Base-by-base conservation (phyloP, 2,888 invertebrate genomes). In the Mesochorus sp. region DNA sequence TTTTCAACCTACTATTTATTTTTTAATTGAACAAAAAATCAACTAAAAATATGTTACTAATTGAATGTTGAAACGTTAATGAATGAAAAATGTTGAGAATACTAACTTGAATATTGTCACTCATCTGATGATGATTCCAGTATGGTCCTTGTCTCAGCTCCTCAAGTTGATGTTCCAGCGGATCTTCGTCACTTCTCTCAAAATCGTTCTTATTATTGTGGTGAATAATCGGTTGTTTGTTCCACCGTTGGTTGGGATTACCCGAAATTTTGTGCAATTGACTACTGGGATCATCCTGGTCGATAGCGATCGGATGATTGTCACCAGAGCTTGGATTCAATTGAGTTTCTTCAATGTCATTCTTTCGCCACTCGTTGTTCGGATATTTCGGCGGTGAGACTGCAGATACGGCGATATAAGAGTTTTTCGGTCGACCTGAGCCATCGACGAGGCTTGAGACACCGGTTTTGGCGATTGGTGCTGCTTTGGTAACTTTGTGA, bases 361-460 rank as follows among this genome's bases (percentile, higher is more conserved):
- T 88, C 61, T 88, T 90, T 8, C 86, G 82, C 89, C 89, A 89
- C 2, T 88, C 87, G 73, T 85, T 87, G 12, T 82, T 85, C n/a
- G 72, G 49, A 71, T 88, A 88, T 39, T 86, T 88, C 1, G 87
- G 83, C 19, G 86, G 83, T 1, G 88, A 84, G 1, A 89, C 86
- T 0, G 88, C 89, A 0, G 90, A 90, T 1, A 90, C 88, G 0
- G 90, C 90, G 28, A 90, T 88, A 70, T 86, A 89, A n/a, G 90
- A 86, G 79, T 90, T 90, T 73, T 85, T 87, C 10, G 79, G 26
- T 67, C 31, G 79, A 49, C 51, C 79, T 0, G 82, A 61, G 0
- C 83, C 86, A 14, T 88, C 87, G 3, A 83, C 67, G 44, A 28
- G 10, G 28, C 47, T 75, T 4, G 83, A 67, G 5, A 85, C 79